phyloP scores from a whole-genome alignment of 2,888 invertebrate genomes.

The Tolmerus cingulatus region DNA sequence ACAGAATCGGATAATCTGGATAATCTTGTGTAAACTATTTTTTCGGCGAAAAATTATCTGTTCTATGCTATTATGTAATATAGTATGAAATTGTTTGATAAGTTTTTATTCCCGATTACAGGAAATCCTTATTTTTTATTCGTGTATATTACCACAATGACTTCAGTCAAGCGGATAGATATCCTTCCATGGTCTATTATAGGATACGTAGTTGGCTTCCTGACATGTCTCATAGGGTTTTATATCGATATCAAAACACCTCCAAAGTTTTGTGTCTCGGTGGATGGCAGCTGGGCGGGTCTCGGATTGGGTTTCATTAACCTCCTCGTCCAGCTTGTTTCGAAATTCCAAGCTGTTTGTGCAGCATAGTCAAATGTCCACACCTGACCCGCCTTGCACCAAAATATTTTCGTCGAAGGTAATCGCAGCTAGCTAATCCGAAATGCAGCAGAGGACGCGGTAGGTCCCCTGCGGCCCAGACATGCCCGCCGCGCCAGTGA shows the following conservation, averaged over 20 bases:
- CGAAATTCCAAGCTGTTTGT: not conserved
- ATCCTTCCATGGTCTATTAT: not conserved
- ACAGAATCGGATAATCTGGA: no score
- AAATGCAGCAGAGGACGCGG: not conserved
- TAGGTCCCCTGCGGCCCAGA: not conserved
- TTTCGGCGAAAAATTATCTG: no score
- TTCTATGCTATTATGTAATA: no score
- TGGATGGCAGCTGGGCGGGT: not conserved
- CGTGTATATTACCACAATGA: no score
- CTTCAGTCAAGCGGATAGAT: no score
- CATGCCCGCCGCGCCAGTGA: not conserved
- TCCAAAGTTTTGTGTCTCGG: not conserved
- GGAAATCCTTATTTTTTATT: no score
- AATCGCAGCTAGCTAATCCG: not conserved
- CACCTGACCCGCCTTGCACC: not conserved
- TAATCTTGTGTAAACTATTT: no score
- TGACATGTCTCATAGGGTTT: not conserved
- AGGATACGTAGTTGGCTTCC: not conserved
- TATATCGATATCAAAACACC: not conserved
- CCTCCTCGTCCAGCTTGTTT: not conserved
- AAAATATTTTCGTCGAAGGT: not conserved
- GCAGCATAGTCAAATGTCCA: not conserved
- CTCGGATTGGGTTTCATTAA: not conserved
- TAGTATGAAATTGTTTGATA: no score
- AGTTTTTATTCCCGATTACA: no score